phyloP scores from a whole-genome alignment of 2,888 invertebrate species.

The Metellina segmentata region DNA sequence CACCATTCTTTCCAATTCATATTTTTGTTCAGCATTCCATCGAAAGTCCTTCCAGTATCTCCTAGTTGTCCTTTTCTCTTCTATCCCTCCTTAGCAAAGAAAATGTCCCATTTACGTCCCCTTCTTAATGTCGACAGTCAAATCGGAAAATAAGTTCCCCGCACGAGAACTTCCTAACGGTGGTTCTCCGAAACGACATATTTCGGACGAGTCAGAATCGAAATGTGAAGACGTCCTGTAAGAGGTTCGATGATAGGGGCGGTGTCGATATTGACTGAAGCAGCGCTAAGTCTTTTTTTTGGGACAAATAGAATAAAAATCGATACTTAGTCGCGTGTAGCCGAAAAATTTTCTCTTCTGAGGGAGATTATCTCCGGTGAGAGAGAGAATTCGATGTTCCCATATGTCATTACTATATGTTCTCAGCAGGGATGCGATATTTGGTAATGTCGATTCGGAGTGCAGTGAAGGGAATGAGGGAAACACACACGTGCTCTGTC shows the following conservation, averaged over 20 bases:
- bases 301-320: conserved; percentile 36
- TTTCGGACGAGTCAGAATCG: background rate
- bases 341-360: conserved; percentile 17
- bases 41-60: background rate
- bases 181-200: background rate
- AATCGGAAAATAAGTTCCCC: conserved; percentile 33
- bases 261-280: conserved; percentile 22
- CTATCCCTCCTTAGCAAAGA: background rate
- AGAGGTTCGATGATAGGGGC: background rate
- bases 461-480: background rate
- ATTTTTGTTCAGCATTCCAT: too few species aligned
- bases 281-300: conserved; percentile 23
- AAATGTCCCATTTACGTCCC: background rate
- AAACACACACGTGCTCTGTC: too few species aligned
- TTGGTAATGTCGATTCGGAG: conserved; percentile 5
- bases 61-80: background rate
- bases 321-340: conserved; percentile 20
- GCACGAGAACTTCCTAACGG: background rate
- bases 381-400: conserved; percentile 17
- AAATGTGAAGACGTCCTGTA: background rate
- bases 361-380: conserved; percentile 8
- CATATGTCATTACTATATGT: conserved; percentile 22
- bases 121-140: background rate
- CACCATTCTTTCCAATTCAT: too few species aligned
- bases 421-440: conserved; percentile 11